These are phyloP conservation scores for Echeneis naucrates DNA, from an alignment of 2,797 vertebrate genomes.

Conservation along the genomic window DNA sequence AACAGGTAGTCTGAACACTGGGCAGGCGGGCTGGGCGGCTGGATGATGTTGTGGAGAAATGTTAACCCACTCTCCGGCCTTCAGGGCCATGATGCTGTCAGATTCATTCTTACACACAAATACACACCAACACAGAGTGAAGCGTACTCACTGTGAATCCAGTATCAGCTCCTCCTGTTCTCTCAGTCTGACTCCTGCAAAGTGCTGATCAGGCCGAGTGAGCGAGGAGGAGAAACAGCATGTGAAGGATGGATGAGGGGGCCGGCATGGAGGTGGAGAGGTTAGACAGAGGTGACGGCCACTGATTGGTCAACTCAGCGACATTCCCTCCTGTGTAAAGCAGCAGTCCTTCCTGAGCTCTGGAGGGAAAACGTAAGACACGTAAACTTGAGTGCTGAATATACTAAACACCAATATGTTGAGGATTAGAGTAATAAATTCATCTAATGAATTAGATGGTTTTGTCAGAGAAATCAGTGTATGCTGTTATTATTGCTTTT, in stretches of 20 bases:
- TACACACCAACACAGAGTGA: background rate
- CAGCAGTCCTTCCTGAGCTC: conserved; percentile 50
- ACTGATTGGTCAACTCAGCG: conserved; percentile 62
- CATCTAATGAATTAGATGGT: background rate
- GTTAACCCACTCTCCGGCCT: background rate
- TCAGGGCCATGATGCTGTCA: background rate
- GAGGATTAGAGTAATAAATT: background rate
- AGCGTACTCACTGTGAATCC: conserved; percentile 53
- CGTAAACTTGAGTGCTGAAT: conserved; percentile 18
- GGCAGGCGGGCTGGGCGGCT: conserved; percentile 94
- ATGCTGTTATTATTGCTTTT: too few relatives aligned
- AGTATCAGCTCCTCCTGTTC: conserved; percentile 18
- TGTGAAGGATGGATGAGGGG: conserved; percentile 37
- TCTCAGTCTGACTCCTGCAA: conserved; percentile 24
- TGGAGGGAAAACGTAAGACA: conserved; percentile 46
- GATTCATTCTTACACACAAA: background rate
- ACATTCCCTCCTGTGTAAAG: conserved; percentile 64
- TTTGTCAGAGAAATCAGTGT: background rate
- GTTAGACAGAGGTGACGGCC: conserved; percentile 71
- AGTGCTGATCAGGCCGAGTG: conserved; percentile 42
- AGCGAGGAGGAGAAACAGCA: conserved; percentile 34
- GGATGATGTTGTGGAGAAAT: conserved; percentile 32
- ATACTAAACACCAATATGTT: background rate
- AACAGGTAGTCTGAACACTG: conserved; percentile 99
- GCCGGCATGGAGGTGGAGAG: conserved; percentile 39